A percentile compares a stretch with the other conserved stretches of the same genome.
Conservation (phyloP, 2,797 vertebrate species). For the Pelochelys cantorii region DNA sequence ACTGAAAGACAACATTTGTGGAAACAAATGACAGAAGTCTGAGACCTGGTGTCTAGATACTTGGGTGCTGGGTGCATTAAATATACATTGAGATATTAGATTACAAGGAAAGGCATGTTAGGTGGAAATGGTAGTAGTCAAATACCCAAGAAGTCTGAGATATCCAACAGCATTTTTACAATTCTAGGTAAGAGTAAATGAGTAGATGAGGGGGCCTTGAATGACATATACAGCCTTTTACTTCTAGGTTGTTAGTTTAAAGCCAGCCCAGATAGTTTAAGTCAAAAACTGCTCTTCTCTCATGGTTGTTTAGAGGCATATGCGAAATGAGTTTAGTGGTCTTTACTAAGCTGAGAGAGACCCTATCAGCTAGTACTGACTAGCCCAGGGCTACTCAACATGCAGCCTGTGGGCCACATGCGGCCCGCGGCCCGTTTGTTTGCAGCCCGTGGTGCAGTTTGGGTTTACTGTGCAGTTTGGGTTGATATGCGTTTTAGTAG, state of each 20-base stretch:
- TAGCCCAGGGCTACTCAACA: no score
- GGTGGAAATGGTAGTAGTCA: slow-evolving; percentile 55
- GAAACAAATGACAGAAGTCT: slow-evolving; percentile 70
- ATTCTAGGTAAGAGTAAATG: neutral
- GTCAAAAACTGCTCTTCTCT: slow-evolving; percentile 46
- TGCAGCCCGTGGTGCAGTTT: no score
- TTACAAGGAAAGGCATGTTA: slow-evolving; percentile 60
- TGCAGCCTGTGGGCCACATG: no score
- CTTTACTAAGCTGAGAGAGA: slow-evolving; percentile 21
- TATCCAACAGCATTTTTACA: neutral
- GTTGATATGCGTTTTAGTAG: no score
- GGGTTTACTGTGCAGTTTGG: no score
- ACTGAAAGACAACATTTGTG: slow-evolving; percentile 58
- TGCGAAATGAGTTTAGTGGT: slow-evolving; percentile 47
- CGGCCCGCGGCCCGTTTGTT: no score
- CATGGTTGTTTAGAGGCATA: slow-evolving; percentile 15
- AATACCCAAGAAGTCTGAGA: slow-evolving; percentile 35
- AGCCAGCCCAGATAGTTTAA: neutral
- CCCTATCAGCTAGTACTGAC: slow-evolving; percentile 31
- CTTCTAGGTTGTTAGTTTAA: neutral
- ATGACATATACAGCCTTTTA: slow-evolving; percentile 1
- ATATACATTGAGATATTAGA: slow-evolving; percentile 66
- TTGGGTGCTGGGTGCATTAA: slow-evolving; percentile 64
- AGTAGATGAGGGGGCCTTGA: rapidly evolving
- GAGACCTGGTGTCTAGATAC: slow-evolving; percentile 67